Conservation (phyloP, 2,113 vertebrate species). For the Pandion haliaetus region DNA sequence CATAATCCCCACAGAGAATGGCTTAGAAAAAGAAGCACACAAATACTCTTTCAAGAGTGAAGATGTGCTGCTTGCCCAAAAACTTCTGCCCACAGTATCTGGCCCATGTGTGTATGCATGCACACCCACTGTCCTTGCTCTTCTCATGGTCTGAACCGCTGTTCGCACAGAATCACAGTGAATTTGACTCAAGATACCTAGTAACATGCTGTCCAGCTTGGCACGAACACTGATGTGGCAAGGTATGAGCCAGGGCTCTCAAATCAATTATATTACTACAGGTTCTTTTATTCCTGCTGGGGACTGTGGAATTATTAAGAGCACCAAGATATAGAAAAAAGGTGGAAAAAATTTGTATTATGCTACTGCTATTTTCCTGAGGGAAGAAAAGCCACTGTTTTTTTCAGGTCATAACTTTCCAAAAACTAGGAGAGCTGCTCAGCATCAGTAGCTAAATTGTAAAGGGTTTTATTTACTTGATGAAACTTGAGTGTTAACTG, state of each 20-base stretch:
- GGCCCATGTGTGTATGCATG: fast-evolving
- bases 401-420: background rate
- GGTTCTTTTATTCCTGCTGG: background rate
- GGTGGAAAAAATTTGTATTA: background rate
- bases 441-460: background rate
- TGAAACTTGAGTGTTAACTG: background rate
- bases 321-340: background rate
- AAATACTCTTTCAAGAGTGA: background rate
- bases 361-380: background rate
- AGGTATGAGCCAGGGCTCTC: background rate
- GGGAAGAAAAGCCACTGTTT: background rate
- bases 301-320: background rate
- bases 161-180: background rate
- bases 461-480: background rate
- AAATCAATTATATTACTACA: background rate
- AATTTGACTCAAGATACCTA: background rate
- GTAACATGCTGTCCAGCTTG: background rate
- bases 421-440: background rate
- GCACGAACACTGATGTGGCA: background rate
- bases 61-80: background rate
- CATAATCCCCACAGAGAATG: background rate
- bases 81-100: background rate
- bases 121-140: background rate
- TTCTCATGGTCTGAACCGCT: background rate
- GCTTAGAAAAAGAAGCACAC: background rate